Conservation (phyloP, 1,140 invertebrate genomes). For the Mamestra configurata region DNA sequence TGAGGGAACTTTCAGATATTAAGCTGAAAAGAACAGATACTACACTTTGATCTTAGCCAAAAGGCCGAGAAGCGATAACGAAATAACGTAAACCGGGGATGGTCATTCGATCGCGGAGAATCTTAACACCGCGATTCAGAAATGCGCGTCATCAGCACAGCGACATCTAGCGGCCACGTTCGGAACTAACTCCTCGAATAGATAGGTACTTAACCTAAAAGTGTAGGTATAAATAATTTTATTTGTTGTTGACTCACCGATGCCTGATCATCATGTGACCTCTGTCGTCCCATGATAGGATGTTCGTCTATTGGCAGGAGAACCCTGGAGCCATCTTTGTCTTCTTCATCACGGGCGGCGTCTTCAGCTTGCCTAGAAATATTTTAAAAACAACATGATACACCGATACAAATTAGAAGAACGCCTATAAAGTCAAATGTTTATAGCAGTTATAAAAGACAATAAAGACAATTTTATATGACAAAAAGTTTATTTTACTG, state of each 20-base stretch:
- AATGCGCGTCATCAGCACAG: not conserved
- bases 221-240: not conserved
- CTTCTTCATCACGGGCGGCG: constrained; percentile 80
- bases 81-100: too few species aligned
- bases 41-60: too few species aligned
- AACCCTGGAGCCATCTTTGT: constrained; percentile 76
- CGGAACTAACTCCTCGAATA: not conserved
- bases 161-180: constrained; percentile 22
- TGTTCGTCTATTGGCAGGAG: constrained; percentile 74
- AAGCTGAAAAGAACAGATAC: too few species aligned
- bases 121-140: constrained; percentile 33
- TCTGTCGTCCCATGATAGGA: constrained; percentile 60
- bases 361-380: constrained; percentile 82
- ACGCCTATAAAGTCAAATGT: too few species aligned
- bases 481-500: too few species aligned
- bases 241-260: constrained; percentile 69
- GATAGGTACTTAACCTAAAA: constrained; percentile 10
- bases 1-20: too few species aligned
- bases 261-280: constrained; percentile 80
- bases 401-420: too few species aligned
- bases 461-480: too few species aligned
- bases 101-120: not conserved
- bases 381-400: too few species aligned
- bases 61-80: too few species aligned
- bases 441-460: too few species aligned